phyloP scores from a whole-genome alignment of 2,797 vertebrate species.

The Trachurus trachurus region DNA sequence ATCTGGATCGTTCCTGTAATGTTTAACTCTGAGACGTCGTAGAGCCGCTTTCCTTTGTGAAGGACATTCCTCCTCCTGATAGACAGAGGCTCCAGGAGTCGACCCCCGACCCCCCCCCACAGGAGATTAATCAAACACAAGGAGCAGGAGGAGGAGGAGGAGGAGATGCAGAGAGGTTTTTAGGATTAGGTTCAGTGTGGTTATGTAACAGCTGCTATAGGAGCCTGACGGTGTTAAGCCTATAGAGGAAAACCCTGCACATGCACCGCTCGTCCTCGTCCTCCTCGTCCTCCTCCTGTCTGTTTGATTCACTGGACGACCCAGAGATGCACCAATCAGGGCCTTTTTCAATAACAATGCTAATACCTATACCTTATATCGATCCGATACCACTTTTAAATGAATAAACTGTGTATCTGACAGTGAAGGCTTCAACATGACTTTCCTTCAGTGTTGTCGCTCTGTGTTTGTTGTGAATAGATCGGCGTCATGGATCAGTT shows the following conservation, averaged over 20 bases:
- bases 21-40: slow-evolving; percentile 16
- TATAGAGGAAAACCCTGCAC: slow-evolving; percentile 10
- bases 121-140: slow-evolving; percentile 9
- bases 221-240: slow-evolving; percentile 34
- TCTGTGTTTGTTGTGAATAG: no score
- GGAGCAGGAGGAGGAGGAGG: slow-evolving; percentile 1
- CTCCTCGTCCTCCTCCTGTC: background rate
- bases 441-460: no score
- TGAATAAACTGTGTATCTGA: no score
- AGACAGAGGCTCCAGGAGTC: no score
- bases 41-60: background rate
- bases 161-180: slow-evolving; percentile 36
- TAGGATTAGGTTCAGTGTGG: slow-evolving; percentile 41
- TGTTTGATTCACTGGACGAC: no score
- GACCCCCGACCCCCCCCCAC: background rate
- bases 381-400: no score
- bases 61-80: no score
- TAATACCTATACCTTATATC: no score
- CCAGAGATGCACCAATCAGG: no score
- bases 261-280: background rate
- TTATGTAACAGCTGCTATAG: slow-evolving; percentile 30
- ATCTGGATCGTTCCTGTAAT: slow-evolving; percentile 12
- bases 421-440: no score
- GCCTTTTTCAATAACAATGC: no score
- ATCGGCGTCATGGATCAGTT: no score